Conservation (phyloP, 2,888 invertebrate species). For the Drosophila setosimentum region DNA sequence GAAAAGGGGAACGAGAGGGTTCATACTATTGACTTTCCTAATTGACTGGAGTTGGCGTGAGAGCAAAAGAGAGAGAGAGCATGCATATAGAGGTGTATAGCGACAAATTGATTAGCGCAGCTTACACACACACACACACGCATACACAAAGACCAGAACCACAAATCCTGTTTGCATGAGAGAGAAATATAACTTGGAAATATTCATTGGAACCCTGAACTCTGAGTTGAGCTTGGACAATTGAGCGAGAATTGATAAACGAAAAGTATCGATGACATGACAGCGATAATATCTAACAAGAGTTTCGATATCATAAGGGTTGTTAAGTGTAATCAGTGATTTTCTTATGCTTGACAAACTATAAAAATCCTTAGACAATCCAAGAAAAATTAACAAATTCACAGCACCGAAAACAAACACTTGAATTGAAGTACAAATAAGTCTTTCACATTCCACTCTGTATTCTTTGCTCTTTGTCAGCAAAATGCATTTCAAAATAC, state of each 20-base stretch:
- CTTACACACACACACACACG: slow-evolving; percentile 7
- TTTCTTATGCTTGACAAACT: neutral
- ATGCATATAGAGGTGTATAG: slow-evolving; percentile 6
- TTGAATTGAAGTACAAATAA: slow-evolving; percentile 28
- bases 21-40: slow-evolving; percentile 73
- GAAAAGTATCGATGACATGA: slow-evolving; percentile 5
- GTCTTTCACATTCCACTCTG: slow-evolving; percentile 26
- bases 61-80: slow-evolving; percentile 4
- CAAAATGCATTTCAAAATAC: slow-evolving; percentile 32
- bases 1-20: slow-evolving; percentile 19
- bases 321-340: too few relatives aligned
- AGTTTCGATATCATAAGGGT: neutral
- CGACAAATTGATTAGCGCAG: slow-evolving; percentile 29
- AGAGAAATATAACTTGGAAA: too few relatives aligned
- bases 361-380: neutral
- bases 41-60: slow-evolving; percentile 57
- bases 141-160: slow-evolving; percentile 4
- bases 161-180: slow-evolving; percentile 18
- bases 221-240: neutral
- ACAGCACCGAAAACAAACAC: neutral
- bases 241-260: neutral
- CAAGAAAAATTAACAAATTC: neutral
- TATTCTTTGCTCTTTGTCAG: slow-evolving; percentile 1
- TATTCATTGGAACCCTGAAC: neutral
- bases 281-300: neutral